Evolutionary conservation across 2,888 invertebrate species (phyloP), one percentile per base, ranked within the genome.

Genomic region (Brachynemurus nebulosus): DNA sequence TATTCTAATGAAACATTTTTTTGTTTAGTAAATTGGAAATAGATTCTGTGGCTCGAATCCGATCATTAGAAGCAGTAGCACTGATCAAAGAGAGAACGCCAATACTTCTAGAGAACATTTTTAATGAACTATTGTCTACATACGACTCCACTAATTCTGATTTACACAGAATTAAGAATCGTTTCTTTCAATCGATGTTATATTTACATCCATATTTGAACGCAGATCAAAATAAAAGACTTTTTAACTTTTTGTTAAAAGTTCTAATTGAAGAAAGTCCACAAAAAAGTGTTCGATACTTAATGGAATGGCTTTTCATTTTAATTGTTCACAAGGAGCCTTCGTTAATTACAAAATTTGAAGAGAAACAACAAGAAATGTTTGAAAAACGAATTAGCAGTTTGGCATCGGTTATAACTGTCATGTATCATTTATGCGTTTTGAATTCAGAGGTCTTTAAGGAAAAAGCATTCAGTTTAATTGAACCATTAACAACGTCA

Each of bases 401-500:
- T 18, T 38, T 38, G 11, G 47, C 50, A 35, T 51, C 55, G 11
- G 52, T 61, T 40, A 54, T 60, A 23, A 55, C 59, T 12, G 50
- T 60, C 27, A 45, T 61, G 6, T 60, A 57, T 43, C 59, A 59
- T 48, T 40, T 60, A 33, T 44, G 51, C 2, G 33, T 53, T 23
- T 40, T 42, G 6, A 39, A 20, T 30, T 45, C 42, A 40, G 27
- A 48, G 21, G 37, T 47, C 18, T 46, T 52, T 36, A 19, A 48
- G 17, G 47, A 55, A 17, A 50, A 53, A 18, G 40, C 40, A 7
- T 60, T 84, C 51, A 61, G 71, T 33, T 60, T 65, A n/a, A 60
- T 86, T 5, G 56, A 83, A 9, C 76, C 80, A 0, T 78, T 80
- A 63, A 80, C 83, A 25, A 85, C 90, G 78, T 85, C 85, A 1